Base-by-base conservation (phyloP, 2,888 invertebrate species). In the Lasioglossum pauxillum region DNA sequence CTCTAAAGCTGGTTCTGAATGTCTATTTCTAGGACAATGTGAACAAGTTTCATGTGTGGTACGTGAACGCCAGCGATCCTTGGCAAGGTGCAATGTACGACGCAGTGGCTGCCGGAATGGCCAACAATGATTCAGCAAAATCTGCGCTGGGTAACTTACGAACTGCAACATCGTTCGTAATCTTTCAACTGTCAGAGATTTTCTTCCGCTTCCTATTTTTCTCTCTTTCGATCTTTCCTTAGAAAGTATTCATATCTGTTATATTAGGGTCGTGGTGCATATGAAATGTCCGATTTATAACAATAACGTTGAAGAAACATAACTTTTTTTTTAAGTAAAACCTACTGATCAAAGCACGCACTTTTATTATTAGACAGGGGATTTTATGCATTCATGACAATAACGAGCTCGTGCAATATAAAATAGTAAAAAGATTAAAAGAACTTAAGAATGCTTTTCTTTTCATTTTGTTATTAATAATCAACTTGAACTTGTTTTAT, bases 41-140 rank as follows among this genome's bases (percentile, higher is more conserved):
- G 14, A 82, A 89, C 71, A 75, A 80, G 73, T 92, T 92, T 71
- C 90, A 91, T 67, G 78, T 91, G n/a, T 94, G 93, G 94, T 88
- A 93, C 67, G 84, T 93, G 23, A 89, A 81, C 23, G 75, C 90
- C 0, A 83, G 73, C 0, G 90, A 94, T 87, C 92, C 92, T 23
- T 91, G 91, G 91, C 49, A 78, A 44, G 75, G 78, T 10, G 75
- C 80, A 16, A 88, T 91, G 31, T 89, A 91, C 57, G 84, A 94
- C 14, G 14, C 84, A 0, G 80, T 93, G 2, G 69, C 91, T 31
- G 73, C 75, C 44, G 87, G 90, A 80, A 82, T 94, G 38, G 77
- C 67, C 10, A 71, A 81, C 27, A 88, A 88, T 46, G n/a, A 73
- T 46, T 75, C 83, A 27, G 87, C 83, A 12, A 84, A 79, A 53